phyloP scores from a whole-genome alignment of 2,797 vertebrate species.

The Enteromius afrohamiltoni region DNA sequence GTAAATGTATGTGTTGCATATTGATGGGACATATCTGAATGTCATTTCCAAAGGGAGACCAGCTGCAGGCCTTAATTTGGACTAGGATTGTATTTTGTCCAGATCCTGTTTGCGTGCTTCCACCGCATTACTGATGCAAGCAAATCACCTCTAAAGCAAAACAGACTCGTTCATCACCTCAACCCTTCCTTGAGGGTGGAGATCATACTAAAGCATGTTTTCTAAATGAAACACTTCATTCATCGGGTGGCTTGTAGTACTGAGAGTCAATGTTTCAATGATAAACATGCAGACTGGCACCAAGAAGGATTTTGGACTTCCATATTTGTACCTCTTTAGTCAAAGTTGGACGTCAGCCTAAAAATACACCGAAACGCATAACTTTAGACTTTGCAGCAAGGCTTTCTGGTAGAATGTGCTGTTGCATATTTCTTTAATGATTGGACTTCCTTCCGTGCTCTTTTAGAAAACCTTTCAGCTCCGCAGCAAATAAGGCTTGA shows the following conservation, averaged over 20 bases:
- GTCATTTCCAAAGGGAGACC: conserved; percentile 31
- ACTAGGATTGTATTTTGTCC: conserved; percentile 41
- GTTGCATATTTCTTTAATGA: conserved; percentile 34
- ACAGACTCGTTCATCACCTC: conserved; percentile 74
- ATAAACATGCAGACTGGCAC: conserved; percentile 51
- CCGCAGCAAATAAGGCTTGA: background rate
- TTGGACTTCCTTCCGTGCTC: background rate
- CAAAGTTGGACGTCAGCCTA: conserved; percentile 44
- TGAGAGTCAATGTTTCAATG: conserved; percentile 49
- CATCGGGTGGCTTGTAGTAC: conserved; percentile 57
- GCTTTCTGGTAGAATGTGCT: conserved; percentile 16
- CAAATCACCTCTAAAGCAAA: conserved; percentile 72
- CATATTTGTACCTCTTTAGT: conserved; percentile 49
- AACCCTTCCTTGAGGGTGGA: conserved; percentile 57
- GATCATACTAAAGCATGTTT: conserved; percentile 64
- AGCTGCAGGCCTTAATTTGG: conserved; percentile 21
- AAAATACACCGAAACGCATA: conserved; percentile 26
- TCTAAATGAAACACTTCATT: conserved; percentile 65
- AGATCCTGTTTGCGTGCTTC: no score
- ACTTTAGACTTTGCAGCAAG: conserved; percentile 29
- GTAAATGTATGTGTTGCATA: conserved; percentile 22
- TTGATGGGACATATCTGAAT: conserved; percentile 30
- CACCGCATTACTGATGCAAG: no score
- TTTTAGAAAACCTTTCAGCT: conserved; percentile 5
- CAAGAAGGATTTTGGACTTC: conserved; percentile 52